phyloP scores from a whole-genome alignment of 2,797 vertebrate genomes.

The Lacerta bilineata region DNA sequence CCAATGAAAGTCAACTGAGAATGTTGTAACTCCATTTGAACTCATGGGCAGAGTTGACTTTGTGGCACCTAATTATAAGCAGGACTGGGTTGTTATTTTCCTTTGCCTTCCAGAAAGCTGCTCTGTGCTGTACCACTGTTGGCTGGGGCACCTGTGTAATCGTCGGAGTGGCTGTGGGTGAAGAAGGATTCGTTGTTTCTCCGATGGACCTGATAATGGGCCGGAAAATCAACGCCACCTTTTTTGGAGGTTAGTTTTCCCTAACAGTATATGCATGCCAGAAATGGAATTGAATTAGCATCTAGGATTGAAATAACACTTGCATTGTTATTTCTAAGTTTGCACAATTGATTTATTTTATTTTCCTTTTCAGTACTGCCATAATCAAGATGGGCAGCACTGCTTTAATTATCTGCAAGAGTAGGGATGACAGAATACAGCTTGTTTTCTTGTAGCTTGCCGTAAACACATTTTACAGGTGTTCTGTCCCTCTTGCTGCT shows the following conservation, averaged over 20 bases:
- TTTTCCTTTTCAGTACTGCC: not conserved
- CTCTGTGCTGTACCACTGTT: slow-evolving; percentile 80
- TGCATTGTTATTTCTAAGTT: not conserved
- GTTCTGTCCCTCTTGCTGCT: not conserved
- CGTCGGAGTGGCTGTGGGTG: slow-evolving; percentile 77
- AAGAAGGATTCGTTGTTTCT: slow-evolving; percentile 72
- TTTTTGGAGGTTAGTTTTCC: slow-evolving; percentile 81
- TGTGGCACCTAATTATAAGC: not conserved
- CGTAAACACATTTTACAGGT: not conserved
- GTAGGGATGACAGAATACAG: not conserved
- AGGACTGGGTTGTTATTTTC: not conserved
- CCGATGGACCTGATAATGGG: slow-evolving; percentile 81
- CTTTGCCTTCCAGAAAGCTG: slow-evolving; percentile 75
- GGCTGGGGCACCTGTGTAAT: slow-evolving; percentile 84
- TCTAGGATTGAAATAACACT: not conserved
- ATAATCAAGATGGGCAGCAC: not conserved
- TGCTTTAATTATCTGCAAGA: not conserved
- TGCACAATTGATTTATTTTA: not conserved
- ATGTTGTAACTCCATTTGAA: not conserved
- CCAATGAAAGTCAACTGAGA: not conserved
- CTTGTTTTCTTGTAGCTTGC: not conserved
- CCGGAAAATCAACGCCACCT: slow-evolving; percentile 83
- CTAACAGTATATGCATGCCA: not conserved
- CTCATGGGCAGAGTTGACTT: not conserved
- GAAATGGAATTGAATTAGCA: not conserved